phyloP scores from a whole-genome alignment of 2,888 invertebrate genomes.

The Metallyticus violacea region DNA sequence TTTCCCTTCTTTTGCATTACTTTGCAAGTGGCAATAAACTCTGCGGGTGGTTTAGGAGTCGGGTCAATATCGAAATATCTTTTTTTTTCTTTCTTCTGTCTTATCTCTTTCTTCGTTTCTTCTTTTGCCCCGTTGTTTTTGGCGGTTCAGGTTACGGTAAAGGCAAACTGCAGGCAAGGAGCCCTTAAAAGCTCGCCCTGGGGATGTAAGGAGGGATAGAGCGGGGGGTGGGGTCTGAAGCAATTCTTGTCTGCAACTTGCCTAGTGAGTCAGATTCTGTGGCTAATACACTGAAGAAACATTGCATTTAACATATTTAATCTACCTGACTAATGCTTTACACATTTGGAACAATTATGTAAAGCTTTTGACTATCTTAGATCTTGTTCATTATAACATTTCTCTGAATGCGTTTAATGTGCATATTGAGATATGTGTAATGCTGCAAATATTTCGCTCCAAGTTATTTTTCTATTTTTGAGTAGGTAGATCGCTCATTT shows the following conservation, averaged over 20 bases:
- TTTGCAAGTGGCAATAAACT: not conserved
- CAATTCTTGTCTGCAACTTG: not conserved
- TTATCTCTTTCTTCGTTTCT: not conserved
- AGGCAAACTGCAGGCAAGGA: not conserved
- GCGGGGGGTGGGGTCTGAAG: not conserved
- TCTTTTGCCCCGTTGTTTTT: not conserved
- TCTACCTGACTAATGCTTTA: too few species aligned
- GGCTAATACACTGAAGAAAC: too few species aligned
- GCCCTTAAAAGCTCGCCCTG: not conserved
- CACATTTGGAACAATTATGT: too few species aligned
- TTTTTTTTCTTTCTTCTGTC: not conserved
- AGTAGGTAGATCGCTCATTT: too few species aligned
- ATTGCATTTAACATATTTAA: too few species aligned
- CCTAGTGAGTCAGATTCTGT: not conserved
- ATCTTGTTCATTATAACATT: too few species aligned
- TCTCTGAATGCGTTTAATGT: too few species aligned
- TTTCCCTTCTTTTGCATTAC: not conserved
- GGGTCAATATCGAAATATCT: not conserved
- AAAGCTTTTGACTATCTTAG: too few species aligned
- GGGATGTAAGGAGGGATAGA: not conserved
- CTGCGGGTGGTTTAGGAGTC: not conserved
- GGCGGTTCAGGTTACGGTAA: not conserved
- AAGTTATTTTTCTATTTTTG: too few species aligned
- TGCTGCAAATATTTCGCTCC: too few species aligned
- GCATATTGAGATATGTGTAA: too few species aligned